Evolutionary conservation across 1,140 invertebrate genomes (phyloP), one percentile per base, ranked within the genome.

Genomic region (Hesperophylax magnus): DNA sequence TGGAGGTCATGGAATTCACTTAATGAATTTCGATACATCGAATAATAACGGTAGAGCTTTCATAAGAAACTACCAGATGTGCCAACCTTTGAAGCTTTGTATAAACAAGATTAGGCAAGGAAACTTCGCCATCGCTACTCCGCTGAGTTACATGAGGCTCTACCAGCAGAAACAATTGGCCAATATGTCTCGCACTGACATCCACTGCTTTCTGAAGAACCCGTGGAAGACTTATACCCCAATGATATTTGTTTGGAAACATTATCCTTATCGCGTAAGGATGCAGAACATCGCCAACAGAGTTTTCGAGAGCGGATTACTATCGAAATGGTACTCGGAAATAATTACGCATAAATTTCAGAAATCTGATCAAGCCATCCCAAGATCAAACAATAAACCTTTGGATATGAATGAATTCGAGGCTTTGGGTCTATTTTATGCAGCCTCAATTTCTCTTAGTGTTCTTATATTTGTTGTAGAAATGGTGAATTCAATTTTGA

Each of bases 241-340:
- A 7, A 47, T 71, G 3, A 58, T 81, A 15, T 61, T 78, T 20
- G 72, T 58, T 8, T 81, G 80, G 80, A 78, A 54, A n/a, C 27
- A 74, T 31, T 74, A 52, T 67, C 80, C 80, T 27, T 61, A 52
- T 54, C 39, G 24, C 15, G 47, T 39, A 14, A 27, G 20, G 47
- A 39, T 81, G 47, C 67, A 81, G 20, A 8, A 18, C 3, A 81
- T 78, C 14, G 27, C 74, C n/a, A 81, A 60, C 31, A 60, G 76
- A 31, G 27, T 81, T 18, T 81, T 78, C 47, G 80, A 81, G 39
- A 81, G 76, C 47, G 80, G 80, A 17, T 27, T 81, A 5, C 20
- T 81, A 6, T 81, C 75, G 20, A 81, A 81, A 54, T 81, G 80
- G 80, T 39, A 69, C 27, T 34, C 11, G 1, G 27, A 69, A 31